Conservation (phyloP, 2,888 invertebrate genomes). For the Eristalis tenax region DNA sequence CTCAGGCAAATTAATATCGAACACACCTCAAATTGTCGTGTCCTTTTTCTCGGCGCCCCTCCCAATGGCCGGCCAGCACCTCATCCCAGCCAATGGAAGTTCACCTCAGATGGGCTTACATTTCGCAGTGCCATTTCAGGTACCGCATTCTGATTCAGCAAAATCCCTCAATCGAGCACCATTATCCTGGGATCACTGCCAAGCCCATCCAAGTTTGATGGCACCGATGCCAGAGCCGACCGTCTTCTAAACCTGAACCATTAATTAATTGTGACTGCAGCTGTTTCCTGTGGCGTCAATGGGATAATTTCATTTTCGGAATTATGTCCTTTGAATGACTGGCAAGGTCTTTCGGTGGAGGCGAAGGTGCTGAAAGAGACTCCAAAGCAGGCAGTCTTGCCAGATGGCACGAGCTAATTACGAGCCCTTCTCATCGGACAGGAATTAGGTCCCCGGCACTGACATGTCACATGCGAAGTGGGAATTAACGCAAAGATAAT, state of each 20-base stretch:
- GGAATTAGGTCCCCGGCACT: neutral
- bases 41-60: neutral
- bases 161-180: neutral
- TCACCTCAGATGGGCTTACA: neutral
- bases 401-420: neutral
- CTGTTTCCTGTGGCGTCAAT: neutral
- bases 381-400: neutral
- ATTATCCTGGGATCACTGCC: constrained; percentile 15
- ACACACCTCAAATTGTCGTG: neutral
- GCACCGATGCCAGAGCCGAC: neutral
- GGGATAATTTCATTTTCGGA: neutral
- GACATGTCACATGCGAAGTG: neutral
- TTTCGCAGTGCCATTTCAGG: neutral
- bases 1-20: neutral
- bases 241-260: constrained; percentile 15
- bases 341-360: neutral
- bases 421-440: neutral
- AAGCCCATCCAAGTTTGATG: constrained; percentile 12
- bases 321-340: neutral
- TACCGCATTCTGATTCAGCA: neutral
- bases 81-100: neutral
- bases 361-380: neutral
- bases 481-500: neutral
- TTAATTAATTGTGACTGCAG: constrained; percentile 21
- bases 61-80: neutral